Conservation (phyloP, 2,797 vertebrate genomes). For the Clarias laeviceps region DNA sequence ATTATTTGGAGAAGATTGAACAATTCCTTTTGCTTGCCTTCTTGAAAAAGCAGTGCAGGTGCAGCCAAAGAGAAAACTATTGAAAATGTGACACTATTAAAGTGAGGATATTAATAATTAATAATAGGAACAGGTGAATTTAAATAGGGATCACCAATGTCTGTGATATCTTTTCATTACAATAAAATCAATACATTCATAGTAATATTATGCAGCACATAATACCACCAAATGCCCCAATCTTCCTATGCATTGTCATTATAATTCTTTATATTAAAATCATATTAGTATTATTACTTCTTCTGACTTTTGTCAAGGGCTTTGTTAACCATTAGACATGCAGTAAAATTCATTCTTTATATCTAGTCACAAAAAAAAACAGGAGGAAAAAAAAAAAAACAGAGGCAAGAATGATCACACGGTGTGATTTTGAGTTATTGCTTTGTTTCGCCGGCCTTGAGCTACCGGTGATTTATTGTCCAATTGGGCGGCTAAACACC, state of each 20-base stretch:
- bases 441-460: neutral
- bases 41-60: neutral
- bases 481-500: constrained; percentile 70
- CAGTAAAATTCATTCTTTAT: neutral
- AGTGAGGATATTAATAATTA: neutral
- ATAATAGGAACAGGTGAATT: neutral
- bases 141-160: neutral
- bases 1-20: neutral
- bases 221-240: no score
- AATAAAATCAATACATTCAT: neutral
- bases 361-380: neutral
- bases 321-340: neutral
- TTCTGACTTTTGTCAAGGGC: neutral
- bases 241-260: neutral
- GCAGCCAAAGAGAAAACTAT: neutral
- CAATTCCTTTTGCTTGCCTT: neutral
- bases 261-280: neutral
- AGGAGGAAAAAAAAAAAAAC: neutral
- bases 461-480: neutral
- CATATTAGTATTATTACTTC: neutral
- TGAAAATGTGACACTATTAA: neutral
- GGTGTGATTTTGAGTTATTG: neutral
- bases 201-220: neutral
- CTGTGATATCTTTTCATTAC: neutral
- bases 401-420: neutral